Conservation (phyloP, 2,113 vertebrate genomes). For the Azemiops feae region DNA sequence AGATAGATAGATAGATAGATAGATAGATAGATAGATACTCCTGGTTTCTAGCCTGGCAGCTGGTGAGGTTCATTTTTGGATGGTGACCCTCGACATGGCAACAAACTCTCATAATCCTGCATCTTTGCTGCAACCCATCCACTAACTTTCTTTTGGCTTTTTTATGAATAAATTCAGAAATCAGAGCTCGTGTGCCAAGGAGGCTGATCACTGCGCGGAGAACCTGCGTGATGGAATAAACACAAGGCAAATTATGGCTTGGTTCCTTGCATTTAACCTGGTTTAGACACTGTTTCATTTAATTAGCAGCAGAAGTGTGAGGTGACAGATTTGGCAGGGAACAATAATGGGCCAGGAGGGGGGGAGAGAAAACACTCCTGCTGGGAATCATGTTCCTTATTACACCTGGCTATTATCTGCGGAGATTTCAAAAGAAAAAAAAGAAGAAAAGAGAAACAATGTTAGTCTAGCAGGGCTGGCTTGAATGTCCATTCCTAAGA, state of each 20-base stretch:
- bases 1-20: too few relatives aligned
- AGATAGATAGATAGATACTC: too few relatives aligned
- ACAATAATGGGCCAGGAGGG: neutral
- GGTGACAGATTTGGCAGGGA: neutral
- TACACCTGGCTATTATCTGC: neutral
- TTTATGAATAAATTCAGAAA: neutral
- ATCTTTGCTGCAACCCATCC: neutral
- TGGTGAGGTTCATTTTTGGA: neutral
- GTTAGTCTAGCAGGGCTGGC: neutral
- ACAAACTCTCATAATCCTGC: neutral
- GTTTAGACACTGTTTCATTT: slow-evolving; percentile 1
- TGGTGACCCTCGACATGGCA: neutral
- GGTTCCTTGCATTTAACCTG: slow-evolving; percentile 10
- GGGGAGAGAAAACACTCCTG: neutral
- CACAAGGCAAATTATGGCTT: slow-evolving; percentile 11
- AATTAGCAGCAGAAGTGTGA: slow-evolving; percentile 4
- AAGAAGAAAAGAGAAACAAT: neutral
- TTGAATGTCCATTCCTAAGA: neutral
- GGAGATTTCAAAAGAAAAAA: neutral
- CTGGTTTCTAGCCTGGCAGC: neutral
- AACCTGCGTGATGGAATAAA: neutral
- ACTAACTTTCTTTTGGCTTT: neutral
- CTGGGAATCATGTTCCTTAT: neutral
- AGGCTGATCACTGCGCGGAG: neutral
- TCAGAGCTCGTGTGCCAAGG: neutral